phyloP scores from a whole-genome alignment of 2,113 vertebrate species.

The Heterotis niloticus region DNA sequence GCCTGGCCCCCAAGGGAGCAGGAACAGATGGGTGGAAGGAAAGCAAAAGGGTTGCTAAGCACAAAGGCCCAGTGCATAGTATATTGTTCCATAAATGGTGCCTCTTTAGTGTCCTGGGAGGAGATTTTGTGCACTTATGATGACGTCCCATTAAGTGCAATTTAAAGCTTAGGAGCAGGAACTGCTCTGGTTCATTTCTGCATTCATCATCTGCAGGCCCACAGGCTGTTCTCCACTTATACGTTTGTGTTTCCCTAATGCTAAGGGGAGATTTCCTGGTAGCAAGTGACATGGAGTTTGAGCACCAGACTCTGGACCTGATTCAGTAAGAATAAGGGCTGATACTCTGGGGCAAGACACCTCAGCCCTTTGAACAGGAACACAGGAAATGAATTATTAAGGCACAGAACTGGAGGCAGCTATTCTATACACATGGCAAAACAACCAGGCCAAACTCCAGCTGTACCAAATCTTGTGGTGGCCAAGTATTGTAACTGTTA shows the following conservation, averaged over 20 bases:
- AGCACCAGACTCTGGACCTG: background rate
- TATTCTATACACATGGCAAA: background rate
- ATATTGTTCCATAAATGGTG: constrained; percentile 1
- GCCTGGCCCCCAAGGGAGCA: constrained; percentile 48
- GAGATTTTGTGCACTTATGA: background rate
- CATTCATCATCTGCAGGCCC: background rate
- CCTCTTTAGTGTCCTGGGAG: background rate
- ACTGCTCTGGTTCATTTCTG: background rate
- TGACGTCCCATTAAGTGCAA: background rate
- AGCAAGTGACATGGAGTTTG: background rate
- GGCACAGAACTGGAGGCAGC: background rate
- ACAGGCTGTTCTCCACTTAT: background rate
- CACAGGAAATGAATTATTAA: background rate
- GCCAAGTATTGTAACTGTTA: constrained; percentile 9
- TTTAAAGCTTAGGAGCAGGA: background rate
- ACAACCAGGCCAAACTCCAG: background rate
- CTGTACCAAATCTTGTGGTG: background rate
- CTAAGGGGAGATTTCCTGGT: background rate
- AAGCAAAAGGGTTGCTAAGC: constrained; percentile 37
- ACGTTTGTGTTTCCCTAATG: background rate
- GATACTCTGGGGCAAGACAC: too few species aligned
- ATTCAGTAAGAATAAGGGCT: background rate
- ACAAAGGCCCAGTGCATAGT: background rate
- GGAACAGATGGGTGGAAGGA: constrained; percentile 58
- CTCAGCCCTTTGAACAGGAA: background rate